A percentile compares a stretch with the other conserved stretches of the same genome.
These are phyloP conservation scores for Drosophila sproati DNA, from an alignment of 1,140 invertebrate genomes.

Conservation along the genomic window DNA sequence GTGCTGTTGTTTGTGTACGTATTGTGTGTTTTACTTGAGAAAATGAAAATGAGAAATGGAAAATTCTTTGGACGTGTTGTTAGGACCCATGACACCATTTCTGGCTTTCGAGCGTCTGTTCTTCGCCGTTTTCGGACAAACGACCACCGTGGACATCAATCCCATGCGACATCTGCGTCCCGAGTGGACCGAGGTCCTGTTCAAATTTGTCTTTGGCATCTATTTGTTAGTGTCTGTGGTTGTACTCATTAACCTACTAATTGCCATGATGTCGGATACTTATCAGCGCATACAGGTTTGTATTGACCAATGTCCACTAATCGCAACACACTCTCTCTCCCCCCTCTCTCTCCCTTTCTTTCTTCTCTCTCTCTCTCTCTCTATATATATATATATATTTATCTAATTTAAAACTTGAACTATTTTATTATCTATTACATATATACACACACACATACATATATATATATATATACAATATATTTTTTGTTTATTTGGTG, in stretches of 20 bases:
- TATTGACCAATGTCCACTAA: conserved; percentile 75
- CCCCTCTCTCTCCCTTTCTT: conserved; percentile 47
- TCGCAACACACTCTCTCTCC: conserved; percentile 51
- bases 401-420: conserved; percentile 2
- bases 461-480: conserved; percentile 7
- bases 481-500: conserved; percentile 9
- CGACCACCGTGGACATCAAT: conserved; percentile 93
- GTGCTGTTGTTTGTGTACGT: conserved; percentile 10
- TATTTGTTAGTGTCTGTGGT: conserved; percentile 99
- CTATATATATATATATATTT: background rate
- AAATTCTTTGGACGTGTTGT: conserved; percentile 50
- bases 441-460: conserved; percentile 2
- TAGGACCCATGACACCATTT: conserved; percentile 93
- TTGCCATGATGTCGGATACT: conserved; percentile 99
- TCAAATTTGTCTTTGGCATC: conserved; percentile 95
- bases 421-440: background rate
- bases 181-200: conserved; percentile 91
- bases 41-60: conserved; percentile 31
- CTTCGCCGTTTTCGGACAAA: conserved; percentile 98
- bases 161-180: conserved; percentile 88
- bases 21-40: conserved; percentile 2
- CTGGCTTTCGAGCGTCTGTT: conserved; percentile 98
- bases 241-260: conserved; percentile 98
- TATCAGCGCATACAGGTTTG: conserved; percentile 97
- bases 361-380: conserved; percentile 30